Conservation (phyloP, 2,113 vertebrate species). For the Ceyx margarethae region DNA sequence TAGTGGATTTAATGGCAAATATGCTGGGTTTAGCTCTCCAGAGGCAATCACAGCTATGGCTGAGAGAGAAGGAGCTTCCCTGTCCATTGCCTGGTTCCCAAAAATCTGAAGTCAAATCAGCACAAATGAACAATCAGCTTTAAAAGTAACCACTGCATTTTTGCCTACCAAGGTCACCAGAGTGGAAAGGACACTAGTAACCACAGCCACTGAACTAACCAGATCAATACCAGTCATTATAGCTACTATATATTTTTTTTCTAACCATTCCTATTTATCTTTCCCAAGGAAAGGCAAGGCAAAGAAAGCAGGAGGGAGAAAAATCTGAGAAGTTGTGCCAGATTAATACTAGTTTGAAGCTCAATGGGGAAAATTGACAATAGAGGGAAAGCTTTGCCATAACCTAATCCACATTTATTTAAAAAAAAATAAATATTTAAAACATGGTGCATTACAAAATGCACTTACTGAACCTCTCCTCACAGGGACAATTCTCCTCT, state of each 20-base stretch:
- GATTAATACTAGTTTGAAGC: not conserved
- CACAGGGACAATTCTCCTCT: not conserved
- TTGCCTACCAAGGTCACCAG: not conserved
- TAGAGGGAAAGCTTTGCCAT: not conserved
- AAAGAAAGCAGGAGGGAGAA: not conserved
- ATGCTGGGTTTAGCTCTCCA: not conserved
- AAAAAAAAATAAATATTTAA: not conserved
- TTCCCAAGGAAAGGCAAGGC: not conserved
- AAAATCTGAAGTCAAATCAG: not conserved
- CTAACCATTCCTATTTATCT: not conserved
- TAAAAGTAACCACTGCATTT: not conserved
- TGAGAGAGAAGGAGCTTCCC: not conserved
- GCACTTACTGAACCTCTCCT: not conserved
- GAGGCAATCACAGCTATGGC: accelerated
- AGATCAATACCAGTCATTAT: accelerated
- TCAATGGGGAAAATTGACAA: not conserved
- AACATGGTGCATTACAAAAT: not conserved
- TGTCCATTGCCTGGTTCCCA: accelerated
- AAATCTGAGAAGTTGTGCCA: not conserved
- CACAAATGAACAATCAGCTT: not conserved
- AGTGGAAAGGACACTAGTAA: not conserved
- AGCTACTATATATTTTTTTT: not conserved
- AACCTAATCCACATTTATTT: not conserved
- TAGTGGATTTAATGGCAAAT: not conserved
- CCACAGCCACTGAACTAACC: not conserved